Percentiles rank a stretch among this genome's conserved stretches.
These are phyloP conservation scores for Hydrozoanthus tunicans DNA, from an alignment of 64 coral and sea anemone genomes.

Conservation along the genomic window DNA sequence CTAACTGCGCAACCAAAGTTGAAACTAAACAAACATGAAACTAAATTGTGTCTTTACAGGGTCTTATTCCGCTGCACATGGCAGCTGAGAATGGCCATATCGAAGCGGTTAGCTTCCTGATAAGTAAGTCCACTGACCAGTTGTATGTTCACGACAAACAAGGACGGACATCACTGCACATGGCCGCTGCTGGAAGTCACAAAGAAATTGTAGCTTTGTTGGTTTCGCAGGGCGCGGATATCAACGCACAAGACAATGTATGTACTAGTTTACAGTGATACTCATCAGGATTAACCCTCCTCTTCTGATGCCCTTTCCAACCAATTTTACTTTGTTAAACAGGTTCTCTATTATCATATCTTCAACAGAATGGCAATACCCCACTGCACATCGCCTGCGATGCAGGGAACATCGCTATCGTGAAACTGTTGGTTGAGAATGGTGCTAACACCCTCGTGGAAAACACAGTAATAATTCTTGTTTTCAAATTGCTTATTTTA, in stretches of 20 bases:
- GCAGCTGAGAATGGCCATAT: constrained; percentile 86
- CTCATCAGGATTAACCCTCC: too few species aligned
- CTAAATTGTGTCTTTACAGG: constrained; percentile 30
- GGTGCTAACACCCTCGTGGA: constrained; percentile 66
- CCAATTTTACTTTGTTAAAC: too few species aligned
- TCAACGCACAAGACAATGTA: constrained; percentile 82
- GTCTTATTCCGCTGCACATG: constrained; percentile 77
- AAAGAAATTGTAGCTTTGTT: constrained; percentile 81
- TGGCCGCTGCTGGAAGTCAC: constrained; percentile 82
- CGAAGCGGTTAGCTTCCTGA: constrained; percentile 85
- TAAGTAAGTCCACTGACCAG: constrained; percentile 75
- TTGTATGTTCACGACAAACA: constrained; percentile 66
- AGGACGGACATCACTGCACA: constrained; percentile 72
- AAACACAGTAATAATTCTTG: constrained; percentile 48
- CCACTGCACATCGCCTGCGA: constrained; percentile 78
- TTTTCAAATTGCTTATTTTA: too few species aligned
- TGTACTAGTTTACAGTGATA: not conserved
- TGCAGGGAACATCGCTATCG: constrained; percentile 68
- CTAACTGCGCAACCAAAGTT: not conserved
- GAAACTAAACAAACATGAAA: not conserved
- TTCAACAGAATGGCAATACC: constrained; percentile 77
- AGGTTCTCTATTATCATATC: not conserved
- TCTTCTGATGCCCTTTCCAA: too few species aligned
- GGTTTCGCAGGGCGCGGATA: constrained; percentile 88
- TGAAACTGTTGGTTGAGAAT: constrained; percentile 76